Evolutionary conservation across 1,140 invertebrate species (phyloP), one percentile per base, ranked within the genome.

Genomic region (Eupeodes corollae): DNA sequence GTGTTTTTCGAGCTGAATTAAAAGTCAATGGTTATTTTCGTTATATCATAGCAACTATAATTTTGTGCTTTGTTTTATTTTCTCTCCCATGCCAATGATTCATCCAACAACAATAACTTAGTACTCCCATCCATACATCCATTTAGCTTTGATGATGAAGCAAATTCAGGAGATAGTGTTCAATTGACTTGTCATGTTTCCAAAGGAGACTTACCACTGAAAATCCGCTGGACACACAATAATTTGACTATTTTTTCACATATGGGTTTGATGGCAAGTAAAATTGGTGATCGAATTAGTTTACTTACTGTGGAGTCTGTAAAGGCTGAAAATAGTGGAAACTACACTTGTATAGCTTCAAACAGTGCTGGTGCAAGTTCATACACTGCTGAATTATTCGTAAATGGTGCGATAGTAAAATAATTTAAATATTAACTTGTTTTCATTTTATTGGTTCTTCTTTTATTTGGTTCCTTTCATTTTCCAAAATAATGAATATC

Each of bases 131-230:
- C 77, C 71, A 79, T 82, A 51, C 73, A 76, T 60, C 79, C 79
- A 13, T 82, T 83, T 58, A 75, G 74, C 34, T 82, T 79, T 71
- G 77, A 78, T 45, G 72, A 69, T 32, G 70, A 76, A 49, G 75
- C 69, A 2, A 80, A 80, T 53, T 75, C 73, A 43, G 84, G 83
- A 47, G 83, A 85, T 59, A 79, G 78, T 55, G 75, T 80, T 15
- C 80, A 83, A 59, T 70, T 81, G 33, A 78, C 73, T 54, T 86
- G 83, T 57, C 74, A 79, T 32, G 76, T 84, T 48, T 70, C 75
- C 46, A 83, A 84, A 64, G 83, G 84, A 35, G 83, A 84, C 68
- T 73, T 74, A 48, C 82, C 82, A 8, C 63, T 84, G 53, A 73
- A 73, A 46, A 80, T 83, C 57, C 70, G 72, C 48, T 82, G 78